A percentile compares a stretch with the other conserved stretches of the same genome.
Conservation (phyloP, 2,113 vertebrate genomes). For the Notiomystis cincta region DNA sequence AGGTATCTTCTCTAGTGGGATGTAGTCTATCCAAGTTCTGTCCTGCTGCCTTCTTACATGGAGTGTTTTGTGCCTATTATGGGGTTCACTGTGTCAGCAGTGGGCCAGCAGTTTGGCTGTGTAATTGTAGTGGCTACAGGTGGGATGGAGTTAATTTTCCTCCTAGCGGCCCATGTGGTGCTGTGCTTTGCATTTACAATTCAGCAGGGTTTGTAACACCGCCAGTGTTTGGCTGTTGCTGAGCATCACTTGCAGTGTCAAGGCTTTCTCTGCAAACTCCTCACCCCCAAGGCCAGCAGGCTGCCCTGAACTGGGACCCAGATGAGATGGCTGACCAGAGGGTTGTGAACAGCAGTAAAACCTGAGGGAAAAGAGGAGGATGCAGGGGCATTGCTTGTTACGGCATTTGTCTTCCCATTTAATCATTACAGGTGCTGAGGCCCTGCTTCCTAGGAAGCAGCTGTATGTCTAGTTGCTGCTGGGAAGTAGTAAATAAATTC, state of each 20-base stretch:
- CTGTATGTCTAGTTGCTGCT: not conserved
- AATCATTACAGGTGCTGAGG: not conserved
- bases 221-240: not conserved
- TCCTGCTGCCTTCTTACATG: not conserved
- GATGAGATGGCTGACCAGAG: not conserved
- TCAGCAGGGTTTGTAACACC: not conserved
- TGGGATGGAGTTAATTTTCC: not conserved
- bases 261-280: not conserved
- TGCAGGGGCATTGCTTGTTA: not conserved
- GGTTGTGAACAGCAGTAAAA: not conserved
- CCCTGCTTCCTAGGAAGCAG: not conserved
- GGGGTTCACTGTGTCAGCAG: not conserved
- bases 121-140: not conserved
- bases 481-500: not conserved
- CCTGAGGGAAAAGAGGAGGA: not conserved
- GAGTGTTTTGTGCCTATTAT: not conserved
- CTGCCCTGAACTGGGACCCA: not conserved
- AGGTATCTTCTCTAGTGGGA: not conserved
- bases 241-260: not conserved
- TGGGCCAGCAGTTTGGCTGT: not conserved
- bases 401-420: not conserved
- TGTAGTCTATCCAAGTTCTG: not conserved
- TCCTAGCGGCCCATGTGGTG: rapidly evolving
- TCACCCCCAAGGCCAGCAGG: not conserved
- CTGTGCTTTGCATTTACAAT: not conserved